These are phyloP conservation scores for Lymantria monacha DNA, from an alignment of 2,888 invertebrate species.

Conservation along the genomic window DNA sequence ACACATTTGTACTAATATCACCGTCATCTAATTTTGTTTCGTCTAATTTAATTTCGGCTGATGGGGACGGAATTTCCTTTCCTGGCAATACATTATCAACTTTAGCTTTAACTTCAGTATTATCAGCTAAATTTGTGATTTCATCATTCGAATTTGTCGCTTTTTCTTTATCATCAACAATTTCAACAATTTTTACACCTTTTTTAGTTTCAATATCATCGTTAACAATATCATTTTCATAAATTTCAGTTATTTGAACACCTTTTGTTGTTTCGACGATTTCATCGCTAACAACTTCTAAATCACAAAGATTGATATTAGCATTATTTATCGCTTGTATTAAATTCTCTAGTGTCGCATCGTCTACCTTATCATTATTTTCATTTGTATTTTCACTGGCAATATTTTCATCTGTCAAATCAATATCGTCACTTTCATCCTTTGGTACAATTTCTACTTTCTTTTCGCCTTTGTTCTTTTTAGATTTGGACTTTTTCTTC, in stretches of 20 bases:
- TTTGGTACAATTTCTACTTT: slow-evolving; percentile 40
- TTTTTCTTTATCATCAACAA: not conserved
- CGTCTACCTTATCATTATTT: slow-evolving; percentile 48
- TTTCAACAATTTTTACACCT: not conserved
- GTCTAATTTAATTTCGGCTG: slow-evolving; percentile 1
- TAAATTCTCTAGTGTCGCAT: slow-evolving; percentile 58
- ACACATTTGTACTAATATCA: slow-evolving; percentile 18
- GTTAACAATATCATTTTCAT: not conserved
- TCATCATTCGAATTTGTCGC: not conserved
- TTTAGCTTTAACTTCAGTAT: not conserved
- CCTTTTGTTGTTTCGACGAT: slow-evolving; percentile 24
- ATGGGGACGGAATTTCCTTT: not conserved
- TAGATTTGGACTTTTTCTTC: slow-evolving; percentile 66
- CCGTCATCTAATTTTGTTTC: slow-evolving; percentile 12
- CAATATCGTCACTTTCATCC: slow-evolving; percentile 36
- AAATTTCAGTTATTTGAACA: not conserved
- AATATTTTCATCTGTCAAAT: slow-evolving; percentile 29
- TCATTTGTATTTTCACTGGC: slow-evolving; percentile 29
- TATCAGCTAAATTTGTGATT: not conserved
- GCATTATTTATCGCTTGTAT: slow-evolving; percentile 63
- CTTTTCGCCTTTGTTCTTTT: slow-evolving; percentile 57
- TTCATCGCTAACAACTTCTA: slow-evolving; percentile 51
- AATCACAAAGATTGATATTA: slow-evolving; percentile 56
- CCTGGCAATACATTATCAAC: not conserved
- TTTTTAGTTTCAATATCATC: not conserved